Evolutionary conservation across 2,113 vertebrate genomes (phyloP), one percentile per base, ranked within the genome.

Genomic region (Carassius carassius): DNA sequence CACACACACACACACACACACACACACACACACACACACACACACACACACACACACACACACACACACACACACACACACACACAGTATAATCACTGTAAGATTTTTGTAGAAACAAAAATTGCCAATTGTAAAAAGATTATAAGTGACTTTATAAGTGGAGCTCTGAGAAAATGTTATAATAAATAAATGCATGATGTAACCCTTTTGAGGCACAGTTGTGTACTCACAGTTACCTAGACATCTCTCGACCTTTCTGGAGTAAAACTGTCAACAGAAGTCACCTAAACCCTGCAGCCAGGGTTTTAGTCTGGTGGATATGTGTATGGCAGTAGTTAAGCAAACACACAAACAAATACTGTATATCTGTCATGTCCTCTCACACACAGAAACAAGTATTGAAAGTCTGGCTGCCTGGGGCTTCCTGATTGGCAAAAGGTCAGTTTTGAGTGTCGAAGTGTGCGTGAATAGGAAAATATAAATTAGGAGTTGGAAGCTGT

Each of bases 381-480:
- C 41, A 25, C 60, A 80, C 35, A 17, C 44, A 67, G 29, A 72
- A 72, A 41, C 49, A 56, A 58, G 32, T 10, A 12, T 58, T 73
- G 81, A 72, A 82, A 82, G 81, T 67, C 44, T 25, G 51, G 49
- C 29, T 69, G 49, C 81, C 81, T 72, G 47, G 25, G 67, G 81
- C 21, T 54, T 72, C 19, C 29, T 70, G 81, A 82, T 73, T 82
- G 81, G 81, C 4, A 19, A 82, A 82, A 82, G 81, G 81, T 82
- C 81, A 82, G 80, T 35, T 70, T 70, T 67, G 62, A 81, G 79
- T 51, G n/a, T 29, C 3, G 14, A 79, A 11, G 77, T 1, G 37
- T 2, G 9, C 3, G 49, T 82, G 81, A 82, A 82, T 82, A 58
- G 81, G 67, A 82, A 82, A 82, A 82, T 82, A 54, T 58, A 82